phyloP scores from a whole-genome alignment of 2,113 vertebrate genomes.

The Myocastor coypus region DNA sequence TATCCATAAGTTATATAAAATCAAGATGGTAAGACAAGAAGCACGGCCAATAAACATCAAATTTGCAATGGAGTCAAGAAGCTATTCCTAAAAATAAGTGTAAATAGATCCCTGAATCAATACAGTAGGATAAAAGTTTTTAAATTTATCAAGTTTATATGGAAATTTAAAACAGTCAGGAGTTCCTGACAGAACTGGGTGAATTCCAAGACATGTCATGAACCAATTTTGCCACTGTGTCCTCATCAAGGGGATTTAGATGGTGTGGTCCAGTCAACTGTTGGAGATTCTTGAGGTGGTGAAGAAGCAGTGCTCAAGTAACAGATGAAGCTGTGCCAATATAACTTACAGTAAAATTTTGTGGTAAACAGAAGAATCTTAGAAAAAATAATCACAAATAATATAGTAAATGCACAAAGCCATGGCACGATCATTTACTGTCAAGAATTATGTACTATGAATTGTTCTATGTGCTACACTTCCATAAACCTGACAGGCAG shows the following conservation, averaged over 20 bases:
- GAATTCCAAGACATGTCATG: too few relatives aligned
- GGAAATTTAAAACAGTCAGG: not conserved
- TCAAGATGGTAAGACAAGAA: conserved; percentile 21
- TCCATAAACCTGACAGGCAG: too few relatives aligned
- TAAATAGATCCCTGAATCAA: not conserved
- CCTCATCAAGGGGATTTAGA: not conserved
- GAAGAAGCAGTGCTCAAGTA: not conserved
- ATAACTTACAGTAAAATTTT: not conserved
- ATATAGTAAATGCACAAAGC: not conserved
- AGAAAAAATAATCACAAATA: not conserved
- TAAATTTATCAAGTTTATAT: not conserved
- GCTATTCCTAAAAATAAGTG: not conserved
- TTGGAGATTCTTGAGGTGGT: not conserved
- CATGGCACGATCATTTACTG: not conserved
- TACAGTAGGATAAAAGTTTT: not conserved
- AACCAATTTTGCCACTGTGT: not conserved
- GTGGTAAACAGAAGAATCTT: not conserved
- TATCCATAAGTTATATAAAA: conserved; percentile 6
- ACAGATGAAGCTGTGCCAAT: not conserved
- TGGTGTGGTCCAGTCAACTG: not conserved
- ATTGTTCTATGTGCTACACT: not conserved
- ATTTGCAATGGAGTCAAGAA: not conserved
- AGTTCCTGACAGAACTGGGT: not conserved
- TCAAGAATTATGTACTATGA: not conserved
- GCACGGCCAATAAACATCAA: not conserved